Conservation (phyloP, 2,797 vertebrate species). For the Otolemur crassicaudatus region DNA sequence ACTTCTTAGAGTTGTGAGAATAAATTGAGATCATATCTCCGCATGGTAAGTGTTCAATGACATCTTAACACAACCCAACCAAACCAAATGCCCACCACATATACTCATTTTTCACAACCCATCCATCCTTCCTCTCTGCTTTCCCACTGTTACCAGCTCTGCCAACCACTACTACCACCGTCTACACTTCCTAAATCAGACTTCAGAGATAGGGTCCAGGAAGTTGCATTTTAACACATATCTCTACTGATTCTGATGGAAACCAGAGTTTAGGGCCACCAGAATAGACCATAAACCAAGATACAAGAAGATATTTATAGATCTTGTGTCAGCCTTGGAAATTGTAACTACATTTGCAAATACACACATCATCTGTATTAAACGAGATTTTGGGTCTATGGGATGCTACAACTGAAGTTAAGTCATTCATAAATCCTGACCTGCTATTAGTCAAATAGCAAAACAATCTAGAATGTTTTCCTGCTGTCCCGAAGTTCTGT, state of each 20-base stretch:
- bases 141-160: not conserved
- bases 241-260: not conserved
- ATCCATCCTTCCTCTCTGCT: not conserved
- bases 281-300: not conserved
- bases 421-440: not conserved
- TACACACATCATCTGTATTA: not conserved
- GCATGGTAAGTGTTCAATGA: not conserved
- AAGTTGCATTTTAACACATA: not conserved
- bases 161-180: not conserved
- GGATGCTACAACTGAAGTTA: not conserved
- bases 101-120: not conserved
- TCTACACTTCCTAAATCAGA: not conserved
- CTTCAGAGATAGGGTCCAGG: not conserved
- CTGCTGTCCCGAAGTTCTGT: not conserved
- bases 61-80: not conserved
- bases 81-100: not conserved
- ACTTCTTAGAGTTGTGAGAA: not conserved
- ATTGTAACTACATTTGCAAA: not conserved
- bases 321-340: not conserved
- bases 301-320: not conserved
- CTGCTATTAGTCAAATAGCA: too few species aligned
- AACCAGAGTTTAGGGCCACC: not conserved
- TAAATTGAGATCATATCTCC: not conserved
- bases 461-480: not conserved
- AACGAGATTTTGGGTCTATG: not conserved